Evolutionary conservation across 2,113 vertebrate genomes (phyloP), one percentile per base, ranked within the genome.

Genomic region (Centropus unirufus): DNA sequence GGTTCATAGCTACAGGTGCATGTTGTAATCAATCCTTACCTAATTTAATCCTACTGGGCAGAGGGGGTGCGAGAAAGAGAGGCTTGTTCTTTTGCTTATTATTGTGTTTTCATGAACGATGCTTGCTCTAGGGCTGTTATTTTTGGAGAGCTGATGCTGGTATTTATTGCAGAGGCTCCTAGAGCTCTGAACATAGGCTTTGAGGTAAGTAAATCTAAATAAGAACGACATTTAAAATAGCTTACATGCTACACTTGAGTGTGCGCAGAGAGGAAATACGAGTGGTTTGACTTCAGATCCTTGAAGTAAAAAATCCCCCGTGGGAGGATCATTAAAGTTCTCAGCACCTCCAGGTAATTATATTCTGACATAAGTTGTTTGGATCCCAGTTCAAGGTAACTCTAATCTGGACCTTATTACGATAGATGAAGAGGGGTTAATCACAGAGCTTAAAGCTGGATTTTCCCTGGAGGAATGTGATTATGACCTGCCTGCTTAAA

Each of bases 331-430:
- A 14, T 57, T 72, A 22, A 82, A 85, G 67, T 83, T 73, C 85
- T 94, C 90, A 82, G 81, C 92, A 82, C 66, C 81, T 85, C 84
- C 74, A 92, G 58, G 88, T 93, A 96, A 93, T 95, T 83, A 42
- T 36, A 55, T 69, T 91, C 85, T 94, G 93, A 92, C 82, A 91
- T 24, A 52, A 80, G 1, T 49, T 92, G 70, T 90, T 85, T 83
- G 82, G 88, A 29, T 22, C 54, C 29, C 67, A 79, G 8, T n/a
- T 90, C 54, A 72, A 90, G 75, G 66, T 79, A 88, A 73, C 36
- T 52, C 54, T 92, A 79, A 93, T 83, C 88, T 69, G 82, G 88
- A 77, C 75, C 32, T 94, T 32, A 6, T 90, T 83, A 21, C 23
- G n/a, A 80, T 5, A 70, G 67, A 69, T 94, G 49, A 87, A 69